Evolutionary conservation across 2,113 vertebrate species (phyloP).

Genomic region (Leptocoma aspasia): DNA sequence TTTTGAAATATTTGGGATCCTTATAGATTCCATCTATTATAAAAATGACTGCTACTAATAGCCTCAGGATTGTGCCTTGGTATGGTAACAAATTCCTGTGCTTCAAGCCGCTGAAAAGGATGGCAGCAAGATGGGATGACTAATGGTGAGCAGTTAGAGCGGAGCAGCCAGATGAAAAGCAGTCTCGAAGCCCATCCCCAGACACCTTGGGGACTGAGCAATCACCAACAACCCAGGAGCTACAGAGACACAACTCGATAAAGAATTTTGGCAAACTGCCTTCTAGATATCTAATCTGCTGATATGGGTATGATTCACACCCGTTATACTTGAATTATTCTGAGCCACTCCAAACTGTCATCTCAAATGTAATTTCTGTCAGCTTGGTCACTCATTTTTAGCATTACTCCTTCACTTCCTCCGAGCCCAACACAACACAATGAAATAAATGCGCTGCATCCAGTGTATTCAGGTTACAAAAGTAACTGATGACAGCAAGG

Average conservation of each 20-base stretch:
- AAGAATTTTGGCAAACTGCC: neutral
- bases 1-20: neutral
- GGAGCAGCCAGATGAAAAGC: neutral
- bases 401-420: neutral
- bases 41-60: neutral
- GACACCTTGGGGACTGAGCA: neutral
- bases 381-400: neutral
- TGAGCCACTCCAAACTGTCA: neutral
- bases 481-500: neutral
- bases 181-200: neutral
- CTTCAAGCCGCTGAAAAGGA: neutral
- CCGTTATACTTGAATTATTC: neutral
- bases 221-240: neutral
- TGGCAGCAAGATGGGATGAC: neutral
- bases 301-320: neutral
- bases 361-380: neutral
- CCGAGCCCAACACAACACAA: fast-evolving
- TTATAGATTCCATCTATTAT: neutral
- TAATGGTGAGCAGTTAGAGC: neutral
- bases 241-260: neutral
- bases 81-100: neutral
- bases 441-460: neutral
- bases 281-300: neutral
- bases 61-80: neutral
- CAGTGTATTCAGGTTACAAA: neutral